Conservation (phyloP, 2,113 vertebrate species). For the Pseudorasbora parva region DNA sequence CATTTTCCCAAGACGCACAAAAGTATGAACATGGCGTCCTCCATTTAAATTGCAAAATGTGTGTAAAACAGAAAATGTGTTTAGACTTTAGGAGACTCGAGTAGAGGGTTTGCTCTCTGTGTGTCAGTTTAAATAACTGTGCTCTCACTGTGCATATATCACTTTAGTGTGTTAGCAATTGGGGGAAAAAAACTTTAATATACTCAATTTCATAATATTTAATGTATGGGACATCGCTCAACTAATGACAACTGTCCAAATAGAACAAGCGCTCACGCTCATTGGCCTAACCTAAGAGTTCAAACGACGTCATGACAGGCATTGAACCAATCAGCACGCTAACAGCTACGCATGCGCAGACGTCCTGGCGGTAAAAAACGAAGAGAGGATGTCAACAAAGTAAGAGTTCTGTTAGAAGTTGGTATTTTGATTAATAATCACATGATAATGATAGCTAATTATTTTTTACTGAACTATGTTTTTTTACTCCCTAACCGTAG, state of each 20-base stretch:
- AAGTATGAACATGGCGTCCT: too few species aligned
- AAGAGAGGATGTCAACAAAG: not conserved
- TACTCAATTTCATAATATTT: too few species aligned
- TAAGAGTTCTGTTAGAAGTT: not conserved
- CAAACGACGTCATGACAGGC: not conserved
- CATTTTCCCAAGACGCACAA: too few species aligned
- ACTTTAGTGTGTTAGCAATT: too few species aligned
- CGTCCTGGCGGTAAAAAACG: conserved; percentile 6
- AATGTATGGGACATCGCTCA: not conserved
- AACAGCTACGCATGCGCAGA: not conserved
- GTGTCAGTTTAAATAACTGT: too few species aligned
- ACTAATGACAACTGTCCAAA: not conserved
- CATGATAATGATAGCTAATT: not conserved
- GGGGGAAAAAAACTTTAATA: too few species aligned
- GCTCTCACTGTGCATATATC: too few species aligned
- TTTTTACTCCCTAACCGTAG: not conserved
- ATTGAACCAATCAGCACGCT: not conserved
- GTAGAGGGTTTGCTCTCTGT: too few species aligned
- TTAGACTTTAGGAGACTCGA: too few species aligned
- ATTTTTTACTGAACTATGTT: not conserved
- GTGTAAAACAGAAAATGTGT: too few species aligned
- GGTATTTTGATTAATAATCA: not conserved
- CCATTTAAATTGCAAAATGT: too few species aligned
- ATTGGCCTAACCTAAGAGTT: not conserved
- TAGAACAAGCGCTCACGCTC: not conserved